Evolutionary conservation across 1,140 invertebrate genomes (phyloP).

Genomic region (Eriosoma lanigerum): DNA sequence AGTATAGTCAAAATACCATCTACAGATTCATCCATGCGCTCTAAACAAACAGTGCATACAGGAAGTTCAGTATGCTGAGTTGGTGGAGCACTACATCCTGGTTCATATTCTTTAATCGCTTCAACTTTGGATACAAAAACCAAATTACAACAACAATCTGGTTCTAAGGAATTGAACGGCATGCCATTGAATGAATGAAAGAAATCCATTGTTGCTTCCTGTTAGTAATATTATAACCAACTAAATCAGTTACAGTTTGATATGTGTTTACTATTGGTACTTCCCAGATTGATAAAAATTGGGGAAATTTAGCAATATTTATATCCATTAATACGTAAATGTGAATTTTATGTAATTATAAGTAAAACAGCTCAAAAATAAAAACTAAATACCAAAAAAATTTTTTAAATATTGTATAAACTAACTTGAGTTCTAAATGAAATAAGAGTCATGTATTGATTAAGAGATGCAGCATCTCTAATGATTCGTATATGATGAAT

Average conservation of each 20-base stretch:
- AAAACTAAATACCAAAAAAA: too few relatives aligned
- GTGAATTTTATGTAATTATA: too few relatives aligned
- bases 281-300: too few relatives aligned
- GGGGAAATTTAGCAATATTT: too few relatives aligned
- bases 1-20: slow-evolving; percentile 96
- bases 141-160: slow-evolving; percentile 84
- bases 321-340: too few relatives aligned
- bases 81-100: slow-evolving; percentile 65
- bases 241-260: slow-evolving; percentile 54
- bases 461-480: slow-evolving; percentile 75
- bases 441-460: slow-evolving; percentile 96
- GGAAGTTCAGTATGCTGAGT: slow-evolving; percentile 90
- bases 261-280: too few relatives aligned
- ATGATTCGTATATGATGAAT: slow-evolving; percentile 92
- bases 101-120: slow-evolving; percentile 68
- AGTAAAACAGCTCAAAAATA: too few relatives aligned
- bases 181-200: slow-evolving; percentile 90
- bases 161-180: slow-evolving; percentile 90
- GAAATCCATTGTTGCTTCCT: slow-evolving; percentile 85
- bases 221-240: slow-evolving; percentile 56
- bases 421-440: slow-evolving; percentile 74
- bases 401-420: slow-evolving; percentile 56
- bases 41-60: slow-evolving; percentile 95
- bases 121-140: slow-evolving; percentile 95
- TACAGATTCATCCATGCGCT: slow-evolving; percentile 97